Conservation (phyloP, 1,140 invertebrate species). For the Temnothorax longispinosus region DNA sequence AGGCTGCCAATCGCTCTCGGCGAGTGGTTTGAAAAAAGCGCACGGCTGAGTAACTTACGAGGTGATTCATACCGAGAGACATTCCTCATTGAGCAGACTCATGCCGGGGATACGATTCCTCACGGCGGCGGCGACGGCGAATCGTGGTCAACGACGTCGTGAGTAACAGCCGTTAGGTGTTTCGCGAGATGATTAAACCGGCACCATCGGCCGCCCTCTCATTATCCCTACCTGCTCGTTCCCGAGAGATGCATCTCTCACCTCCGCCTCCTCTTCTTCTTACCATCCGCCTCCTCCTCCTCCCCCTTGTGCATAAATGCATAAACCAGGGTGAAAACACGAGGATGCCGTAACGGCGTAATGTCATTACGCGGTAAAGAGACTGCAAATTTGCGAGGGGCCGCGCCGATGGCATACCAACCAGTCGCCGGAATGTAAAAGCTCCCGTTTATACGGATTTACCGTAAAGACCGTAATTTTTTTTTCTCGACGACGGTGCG, state of each 20-base stretch:
- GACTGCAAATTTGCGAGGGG: constrained; percentile 68
- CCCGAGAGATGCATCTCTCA: constrained; percentile 37
- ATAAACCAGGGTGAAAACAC: constrained; percentile 76
- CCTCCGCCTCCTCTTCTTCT: constrained; percentile 15
- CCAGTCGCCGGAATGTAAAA: constrained; percentile 13
- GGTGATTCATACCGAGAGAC: constrained; percentile 32
- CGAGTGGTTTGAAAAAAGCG: not conserved
- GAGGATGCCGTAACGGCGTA: constrained; percentile 73
- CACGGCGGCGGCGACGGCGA: constrained; percentile 4
- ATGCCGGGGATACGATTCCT: not conserved
- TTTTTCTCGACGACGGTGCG: not conserved
- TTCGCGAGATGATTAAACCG: constrained; percentile 75
- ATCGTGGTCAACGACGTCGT: constrained; percentile 59
- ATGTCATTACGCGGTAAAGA: constrained; percentile 72
- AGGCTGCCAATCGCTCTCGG: constrained; percentile 1
- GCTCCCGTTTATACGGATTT: constrained; percentile 30
- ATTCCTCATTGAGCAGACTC: constrained; percentile 6
- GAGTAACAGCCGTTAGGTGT: constrained; percentile 70
- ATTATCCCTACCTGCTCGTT: constrained; percentile 63
- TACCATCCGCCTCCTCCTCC: constrained; percentile 10
- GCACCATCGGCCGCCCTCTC: constrained; percentile 71
- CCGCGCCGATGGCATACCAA: constrained; percentile 65
- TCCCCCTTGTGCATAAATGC: constrained; percentile 69
- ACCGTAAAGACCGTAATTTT: constrained; percentile 41
- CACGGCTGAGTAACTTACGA: not conserved